Percentiles rank a stretch among this genome's conserved stretches.
Conservation (phyloP, 2,797 vertebrate species). For the Pipistrellus pygmaeus region DNA sequence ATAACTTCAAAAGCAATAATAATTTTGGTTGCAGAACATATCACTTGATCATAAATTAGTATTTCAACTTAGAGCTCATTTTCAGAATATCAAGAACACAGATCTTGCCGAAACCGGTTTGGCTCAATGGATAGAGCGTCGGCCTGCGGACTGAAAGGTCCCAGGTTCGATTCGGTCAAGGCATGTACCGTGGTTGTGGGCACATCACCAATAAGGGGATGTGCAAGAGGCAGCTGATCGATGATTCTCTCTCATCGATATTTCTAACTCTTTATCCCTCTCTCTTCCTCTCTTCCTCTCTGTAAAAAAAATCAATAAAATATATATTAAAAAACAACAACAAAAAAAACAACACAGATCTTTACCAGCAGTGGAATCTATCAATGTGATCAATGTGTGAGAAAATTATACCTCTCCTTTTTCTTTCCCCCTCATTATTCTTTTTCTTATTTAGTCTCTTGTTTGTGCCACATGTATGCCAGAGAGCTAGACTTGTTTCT, state of each 20-base stretch:
- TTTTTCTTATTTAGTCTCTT: conserved; percentile 15
- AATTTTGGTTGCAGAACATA: not conserved
- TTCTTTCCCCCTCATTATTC: not conserved
- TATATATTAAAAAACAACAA: no score
- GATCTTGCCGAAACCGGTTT: not conserved
- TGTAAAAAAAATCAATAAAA: no score
- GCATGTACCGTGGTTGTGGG: no score
- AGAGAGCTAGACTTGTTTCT: conserved; percentile 16
- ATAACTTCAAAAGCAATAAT: conserved; percentile 35
- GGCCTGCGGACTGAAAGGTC: no score
- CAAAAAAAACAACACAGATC: not conserved
- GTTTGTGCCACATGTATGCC: not conserved
- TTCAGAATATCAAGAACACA: conserved; percentile 21
- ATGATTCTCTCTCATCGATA: no score
- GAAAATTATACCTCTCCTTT: not conserved
- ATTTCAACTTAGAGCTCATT: conserved; percentile 34
- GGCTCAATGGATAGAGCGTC: no score
- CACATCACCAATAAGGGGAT: no score
- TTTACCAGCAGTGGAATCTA: not conserved
- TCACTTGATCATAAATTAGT: conserved; percentile 12
- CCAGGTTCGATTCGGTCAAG: no score
- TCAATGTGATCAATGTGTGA: not conserved
- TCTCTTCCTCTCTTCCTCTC: no score
- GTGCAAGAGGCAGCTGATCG: no score
- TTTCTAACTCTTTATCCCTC: no score